Base-by-base conservation (phyloP, 92 coral and sea anemone genomes). In the Heliopora coerulea region DNA sequence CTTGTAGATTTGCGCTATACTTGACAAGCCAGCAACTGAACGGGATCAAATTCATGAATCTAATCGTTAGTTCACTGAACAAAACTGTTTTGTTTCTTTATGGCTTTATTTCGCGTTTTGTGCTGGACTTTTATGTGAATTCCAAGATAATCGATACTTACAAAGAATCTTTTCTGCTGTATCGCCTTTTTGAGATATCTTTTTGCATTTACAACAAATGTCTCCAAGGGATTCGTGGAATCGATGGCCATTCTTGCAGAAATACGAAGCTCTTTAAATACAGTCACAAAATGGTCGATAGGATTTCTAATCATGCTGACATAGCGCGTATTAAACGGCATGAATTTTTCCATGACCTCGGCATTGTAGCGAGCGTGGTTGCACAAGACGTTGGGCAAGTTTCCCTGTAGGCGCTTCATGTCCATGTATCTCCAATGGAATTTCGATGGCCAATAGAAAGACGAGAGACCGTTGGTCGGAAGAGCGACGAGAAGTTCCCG, bases 401-500 rank as follows among this genome's bases (percentile, higher is more conserved):
- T 73, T 8, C 98, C 98, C 35, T 88, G 91, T 10, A 90, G 79
- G 13, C 91, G 73, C 82, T 74, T 74, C 30, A 93, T 61, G 79
- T 93, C 98, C 20, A 93, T 83, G 41, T 87, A 89, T 58, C 90
- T 85, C 98, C 98, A 93, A 72, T 88, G 84, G 68, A 93, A 93
- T 74, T 88, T 86, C 31, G 88, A 82, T 9, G 98, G 98, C 98
- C 98, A 93, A 64, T 87, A 89, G 69, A 89, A 90, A 31, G 98
- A 87, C 50, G 98, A 93, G 46, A 93, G 82, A 30, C 95, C 96
- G 49, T 84, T 88, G 82, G 75, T 90, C 20, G 98, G 98, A 10
- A 93, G 74, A 1, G 96, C 98, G 27, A 93, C 87, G 64, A 81
- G 87, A 27, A 93, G 84, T 52, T 82, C 81, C 32, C 96, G 91